A percentile compares a stretch with the other conserved stretches of the same genome.
Evolutionary conservation across 1,140 invertebrate genomes (phyloP).

Genomic region (Drosophila setifemur): DNA sequence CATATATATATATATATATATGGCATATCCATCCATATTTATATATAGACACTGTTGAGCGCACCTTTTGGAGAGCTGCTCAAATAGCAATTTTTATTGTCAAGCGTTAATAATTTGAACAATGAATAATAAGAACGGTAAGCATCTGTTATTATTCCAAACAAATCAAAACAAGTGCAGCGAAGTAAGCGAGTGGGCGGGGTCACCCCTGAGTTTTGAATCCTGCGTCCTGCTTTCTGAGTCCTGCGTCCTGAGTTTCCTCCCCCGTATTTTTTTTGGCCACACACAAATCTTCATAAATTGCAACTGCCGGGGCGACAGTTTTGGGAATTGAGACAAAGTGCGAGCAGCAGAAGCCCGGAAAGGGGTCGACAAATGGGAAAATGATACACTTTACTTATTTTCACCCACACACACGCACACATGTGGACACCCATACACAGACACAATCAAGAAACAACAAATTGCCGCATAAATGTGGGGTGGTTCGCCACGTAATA

Average conservation of each 20-base stretch:
- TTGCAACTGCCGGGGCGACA: conserved; percentile 68
- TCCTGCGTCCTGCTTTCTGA: background rate
- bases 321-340: conserved; percentile 78
- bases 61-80: conserved; percentile 61
- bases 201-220: conserved; percentile 1
- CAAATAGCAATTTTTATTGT: conserved; percentile 81
- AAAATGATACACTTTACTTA: conserved; percentile 82
- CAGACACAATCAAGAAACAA: conserved; percentile 76
- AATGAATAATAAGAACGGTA: conserved; percentile 82
- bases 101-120: conserved; percentile 82
- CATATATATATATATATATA: background rate
- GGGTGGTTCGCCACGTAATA: conserved; percentile 82
- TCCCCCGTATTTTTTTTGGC: conserved; percentile 3
- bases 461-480: conserved; percentile 82
- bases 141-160: conserved; percentile 83
- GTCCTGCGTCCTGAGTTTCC: background rate
- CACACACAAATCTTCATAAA: conserved; percentile 82
- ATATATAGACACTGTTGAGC: background rate
- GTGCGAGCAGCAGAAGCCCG: conserved; percentile 42
- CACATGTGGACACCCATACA: conserved; percentile 17
- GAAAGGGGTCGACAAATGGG: conserved; percentile 79
- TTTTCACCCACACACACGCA: background rate
- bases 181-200: conserved; percentile 43
- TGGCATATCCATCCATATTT: background rate
- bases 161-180: conserved; percentile 82